Evolutionary conservation across 1,140 invertebrate genomes (phyloP), one percentile per base, ranked within the genome.

Genomic region (Drosophila teissieri): DNA sequence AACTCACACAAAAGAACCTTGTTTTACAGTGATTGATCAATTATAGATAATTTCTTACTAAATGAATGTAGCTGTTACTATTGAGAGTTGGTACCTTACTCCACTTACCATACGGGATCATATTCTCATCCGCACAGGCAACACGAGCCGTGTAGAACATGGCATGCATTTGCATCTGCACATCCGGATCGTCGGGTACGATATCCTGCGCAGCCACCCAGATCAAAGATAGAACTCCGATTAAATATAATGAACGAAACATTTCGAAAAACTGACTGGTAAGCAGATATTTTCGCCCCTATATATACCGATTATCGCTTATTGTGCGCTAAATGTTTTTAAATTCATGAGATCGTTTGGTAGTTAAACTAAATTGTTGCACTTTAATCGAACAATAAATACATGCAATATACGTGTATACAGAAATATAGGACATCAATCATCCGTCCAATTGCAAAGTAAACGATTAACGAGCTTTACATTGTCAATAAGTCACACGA

Each of bases 361-460:
- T 48, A 57, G 10, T 84, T 90, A 84, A 78, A 89, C 81, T 89
- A 90, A 90, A 80, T 89, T 88, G 73, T 72, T 88, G 62, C 83
- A 88, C 60, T 86, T 86, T 86, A 86, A 86, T 86, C 86, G 80
- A 85, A 90, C 77, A 90, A 89, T 89, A 90, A 88, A 89, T 89
- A 89, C 85, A 89, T 83, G 84, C 62, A 64, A 90, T 75, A 72
- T 61, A 78, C 78, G 80, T 52, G 73, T 58, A 53, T 40, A 56
- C 55, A 77, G 49, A 88, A 88, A 77, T 73, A 85, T 64, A 64
- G 73, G 61, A 62, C 60, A 65, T 65, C 78, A 60, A 68, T 69
- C 70, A 62, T 55, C 58, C 45, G 42, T 48, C 51, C 42, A 27
- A 54, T 62, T 65, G 39, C 54, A 34, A 73, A 85, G 48, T 83